phyloP scores from a whole-genome alignment of 2,113 vertebrate genomes.

The Sinocyclocheilus anshuiensis region DNA sequence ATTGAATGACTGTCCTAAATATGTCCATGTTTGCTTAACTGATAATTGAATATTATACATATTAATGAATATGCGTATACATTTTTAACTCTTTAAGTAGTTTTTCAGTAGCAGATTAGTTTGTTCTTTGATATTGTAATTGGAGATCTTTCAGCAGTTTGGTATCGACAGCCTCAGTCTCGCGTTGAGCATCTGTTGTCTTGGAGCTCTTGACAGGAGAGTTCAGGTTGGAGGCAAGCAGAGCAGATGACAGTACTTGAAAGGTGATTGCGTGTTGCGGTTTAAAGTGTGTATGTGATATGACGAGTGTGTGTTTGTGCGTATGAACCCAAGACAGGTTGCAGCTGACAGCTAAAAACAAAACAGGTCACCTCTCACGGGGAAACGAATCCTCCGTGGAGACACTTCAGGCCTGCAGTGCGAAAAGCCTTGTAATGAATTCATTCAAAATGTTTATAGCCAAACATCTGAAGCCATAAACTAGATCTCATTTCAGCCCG shows the following conservation, averaged over 20 bases:
- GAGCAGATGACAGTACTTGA: conserved; percentile 41
- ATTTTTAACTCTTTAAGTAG: neutral
- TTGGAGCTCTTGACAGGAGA: neutral
- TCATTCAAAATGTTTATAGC: neutral
- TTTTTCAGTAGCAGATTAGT: neutral
- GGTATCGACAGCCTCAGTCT: neutral
- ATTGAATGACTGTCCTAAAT: too few relatives aligned
- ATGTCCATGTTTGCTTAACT: too few relatives aligned
- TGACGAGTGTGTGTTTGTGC: conserved; percentile 72
- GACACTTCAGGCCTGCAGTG: conserved; percentile 45
- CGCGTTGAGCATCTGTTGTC: neutral
- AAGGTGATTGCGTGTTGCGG: conserved; percentile 41
- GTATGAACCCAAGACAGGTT: conserved; percentile 65
- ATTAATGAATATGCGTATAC: neutral
- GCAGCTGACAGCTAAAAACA: conserved; percentile 64
- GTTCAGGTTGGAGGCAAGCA: conserved; percentile 13
- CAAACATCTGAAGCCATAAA: neutral
- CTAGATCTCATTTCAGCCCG: conserved; percentile 27
- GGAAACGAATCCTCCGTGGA: conserved; percentile 57
- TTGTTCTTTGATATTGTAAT: neutral
- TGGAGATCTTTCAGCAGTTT: neutral
- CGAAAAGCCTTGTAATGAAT: conserved; percentile 34
- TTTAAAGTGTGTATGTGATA: conserved; percentile 54
- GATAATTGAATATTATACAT: too few relatives aligned
- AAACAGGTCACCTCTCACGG: conserved; percentile 71